A percentile compares a stretch with the other conserved stretches of the same genome.
Conservation (phyloP, 2,888 invertebrate genomes). For the Clunio marinus region DNA sequence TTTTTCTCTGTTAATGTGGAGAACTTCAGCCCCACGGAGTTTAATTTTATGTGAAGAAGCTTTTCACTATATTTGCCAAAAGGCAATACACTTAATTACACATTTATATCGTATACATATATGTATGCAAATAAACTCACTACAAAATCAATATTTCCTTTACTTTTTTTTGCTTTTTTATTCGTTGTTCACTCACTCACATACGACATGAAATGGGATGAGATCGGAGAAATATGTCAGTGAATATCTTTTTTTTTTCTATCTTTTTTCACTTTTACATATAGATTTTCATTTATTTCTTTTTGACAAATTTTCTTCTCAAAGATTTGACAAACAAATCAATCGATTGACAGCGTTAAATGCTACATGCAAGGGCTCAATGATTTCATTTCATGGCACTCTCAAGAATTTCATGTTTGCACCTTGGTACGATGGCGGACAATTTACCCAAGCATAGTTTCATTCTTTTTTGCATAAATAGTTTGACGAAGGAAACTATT, state of each 20-base stretch:
- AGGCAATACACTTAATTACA: conserved; percentile 11
- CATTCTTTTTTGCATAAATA: no score
- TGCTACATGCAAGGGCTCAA: no score
- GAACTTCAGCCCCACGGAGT: no score
- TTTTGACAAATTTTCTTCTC: conserved; percentile 11
- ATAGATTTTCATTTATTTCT: no score
- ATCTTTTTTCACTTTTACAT: not conserved
- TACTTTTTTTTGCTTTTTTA: conserved; percentile 1
- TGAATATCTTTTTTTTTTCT: conserved; percentile 12
- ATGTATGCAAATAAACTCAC: conserved; percentile 21
- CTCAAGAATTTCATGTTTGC: no score
- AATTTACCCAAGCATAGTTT: no score
- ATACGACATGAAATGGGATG: conserved; percentile 15
- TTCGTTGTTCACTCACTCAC: conserved; percentile 15
- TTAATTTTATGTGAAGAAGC: no score
- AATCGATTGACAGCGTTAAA: conserved; percentile 1
- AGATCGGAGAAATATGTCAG: conserved; percentile 21
- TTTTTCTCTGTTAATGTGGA: not conserved
- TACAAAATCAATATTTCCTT: conserved; percentile 27
- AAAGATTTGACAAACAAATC: conserved; percentile 13
- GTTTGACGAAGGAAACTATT: no score
- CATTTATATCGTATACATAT: no score
- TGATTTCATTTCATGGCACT: no score
- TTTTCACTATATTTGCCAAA: no score
- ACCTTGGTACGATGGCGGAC: no score